These are phyloP conservation scores for Mantis religiosa DNA, from an alignment of 2,888 invertebrate species.

Conservation along the genomic window DNA sequence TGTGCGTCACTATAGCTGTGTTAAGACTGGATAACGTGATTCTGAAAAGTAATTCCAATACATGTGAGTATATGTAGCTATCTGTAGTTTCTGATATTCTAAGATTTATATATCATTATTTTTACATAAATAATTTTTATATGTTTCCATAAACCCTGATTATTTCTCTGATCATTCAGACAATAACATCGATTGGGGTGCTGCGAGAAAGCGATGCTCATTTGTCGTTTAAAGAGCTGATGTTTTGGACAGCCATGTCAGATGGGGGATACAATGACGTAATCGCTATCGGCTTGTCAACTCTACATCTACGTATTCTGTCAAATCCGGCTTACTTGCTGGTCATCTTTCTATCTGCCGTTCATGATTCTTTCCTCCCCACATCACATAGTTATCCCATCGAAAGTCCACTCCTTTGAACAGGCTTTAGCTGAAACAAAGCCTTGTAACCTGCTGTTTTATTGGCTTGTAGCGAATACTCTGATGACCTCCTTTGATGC, in stretches of 20 bases:
- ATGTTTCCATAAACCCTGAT: too few species aligned
- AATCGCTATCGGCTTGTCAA: not conserved
- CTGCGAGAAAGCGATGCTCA: too few species aligned
- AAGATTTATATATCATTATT: too few species aligned
- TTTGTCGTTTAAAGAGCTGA: not conserved
- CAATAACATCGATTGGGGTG: too few species aligned
- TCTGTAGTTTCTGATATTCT: too few species aligned
- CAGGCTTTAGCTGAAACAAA: not conserved
- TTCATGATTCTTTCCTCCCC: not conserved
- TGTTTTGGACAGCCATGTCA: not conserved
- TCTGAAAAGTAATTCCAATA: too few species aligned
- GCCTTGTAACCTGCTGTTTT: not conserved
- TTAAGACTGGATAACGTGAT: too few species aligned
- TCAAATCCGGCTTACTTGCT: not conserved
- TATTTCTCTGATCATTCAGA: too few species aligned
- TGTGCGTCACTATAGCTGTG: too few species aligned
- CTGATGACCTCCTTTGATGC: too few species aligned
- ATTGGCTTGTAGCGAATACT: not conserved
- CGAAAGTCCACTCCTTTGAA: not conserved
- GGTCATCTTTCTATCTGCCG: not conserved
- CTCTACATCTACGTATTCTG: not conserved
- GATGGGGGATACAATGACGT: not conserved
- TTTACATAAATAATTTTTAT: too few species aligned
- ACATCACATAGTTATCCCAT: not conserved
- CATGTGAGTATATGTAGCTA: too few species aligned